Percentiles rank a stretch among this genome's conserved stretches.
phyloP scores from a whole-genome alignment of 1,140 invertebrate species.

The Druon quercuslanigerum region DNA sequence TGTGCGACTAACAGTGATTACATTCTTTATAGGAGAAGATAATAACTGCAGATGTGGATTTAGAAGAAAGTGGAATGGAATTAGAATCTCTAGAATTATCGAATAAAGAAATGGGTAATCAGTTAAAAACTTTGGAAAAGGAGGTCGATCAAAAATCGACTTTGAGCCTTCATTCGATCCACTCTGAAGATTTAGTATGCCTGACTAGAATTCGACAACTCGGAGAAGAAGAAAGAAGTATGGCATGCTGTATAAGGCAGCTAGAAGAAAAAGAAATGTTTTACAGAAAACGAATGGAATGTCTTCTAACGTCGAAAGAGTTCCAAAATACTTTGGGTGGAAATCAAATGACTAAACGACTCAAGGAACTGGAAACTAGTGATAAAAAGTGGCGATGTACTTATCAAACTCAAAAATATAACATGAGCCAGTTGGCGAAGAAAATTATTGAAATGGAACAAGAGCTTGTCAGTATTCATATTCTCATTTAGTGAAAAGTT shows the following conservation, averaged over 20 bases:
- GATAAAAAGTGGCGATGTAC: conserved; percentile 33
- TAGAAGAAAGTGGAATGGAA: conserved; percentile 63
- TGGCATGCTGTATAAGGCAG: conserved; percentile 61
- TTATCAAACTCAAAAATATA: conserved; percentile 34
- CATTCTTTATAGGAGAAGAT: conserved; percentile 64
- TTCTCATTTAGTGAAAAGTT: neutral
- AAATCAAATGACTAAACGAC: conserved; percentile 26
- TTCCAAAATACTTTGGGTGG: conserved; percentile 34
- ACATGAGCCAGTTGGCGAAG: conserved; percentile 31
- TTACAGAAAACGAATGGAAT: conserved; percentile 59
- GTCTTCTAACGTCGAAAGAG: neutral
- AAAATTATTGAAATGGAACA: conserved; percentile 34
- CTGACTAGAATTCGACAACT: conserved; percentile 61
- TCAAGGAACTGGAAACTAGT: conserved; percentile 29
- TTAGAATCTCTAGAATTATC: conserved; percentile 56
- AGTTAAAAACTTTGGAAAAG: conserved; percentile 50
- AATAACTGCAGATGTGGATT: conserved; percentile 62
- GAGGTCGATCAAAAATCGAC: conserved; percentile 46
- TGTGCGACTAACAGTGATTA: too few relatives aligned
- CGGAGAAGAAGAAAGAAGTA: conserved; percentile 59
- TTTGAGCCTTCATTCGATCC: conserved; percentile 61
- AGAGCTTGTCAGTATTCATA: conserved; percentile 36
- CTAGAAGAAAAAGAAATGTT: conserved; percentile 59
- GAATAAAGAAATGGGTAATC: conserved; percentile 61
- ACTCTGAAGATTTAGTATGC: conserved; percentile 64